Evolutionary conservation across 1,140 invertebrate species (phyloP).

Genomic region (Ridgeia piscesae): DNA sequence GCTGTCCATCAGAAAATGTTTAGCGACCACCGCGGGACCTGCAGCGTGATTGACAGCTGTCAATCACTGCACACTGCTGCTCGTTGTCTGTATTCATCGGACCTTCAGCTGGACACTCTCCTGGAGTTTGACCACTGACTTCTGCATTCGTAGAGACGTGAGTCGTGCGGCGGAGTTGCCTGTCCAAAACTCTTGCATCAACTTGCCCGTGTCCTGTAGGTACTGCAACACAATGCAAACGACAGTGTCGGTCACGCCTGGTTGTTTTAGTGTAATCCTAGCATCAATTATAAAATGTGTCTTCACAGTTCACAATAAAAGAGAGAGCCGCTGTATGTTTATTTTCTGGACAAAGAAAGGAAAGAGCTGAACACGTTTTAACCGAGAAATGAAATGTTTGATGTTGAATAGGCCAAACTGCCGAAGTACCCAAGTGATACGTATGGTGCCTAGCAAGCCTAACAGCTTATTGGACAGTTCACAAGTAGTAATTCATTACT

Average conservation of each 20-base stretch:
- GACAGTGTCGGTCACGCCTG: background rate
- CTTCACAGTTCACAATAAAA: no score
- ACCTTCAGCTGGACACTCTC: conserved; percentile 6
- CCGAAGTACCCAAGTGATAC: no score
- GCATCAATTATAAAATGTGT: no score
- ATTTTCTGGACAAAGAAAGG: no score
- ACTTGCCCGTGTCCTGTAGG: conserved; percentile 71
- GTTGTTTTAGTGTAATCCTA: no score
- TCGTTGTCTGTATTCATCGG: background rate
- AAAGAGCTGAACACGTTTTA: no score
- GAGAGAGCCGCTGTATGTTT: no score
- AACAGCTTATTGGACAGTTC: no score
- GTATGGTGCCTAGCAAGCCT: no score
- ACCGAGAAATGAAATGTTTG: no score
- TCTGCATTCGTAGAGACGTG: conserved; percentile 88
- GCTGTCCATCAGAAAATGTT: background rate
- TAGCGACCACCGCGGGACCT: background rate
- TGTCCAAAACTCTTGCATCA: conserved; percentile 94
- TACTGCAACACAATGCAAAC: conserved; percentile 62
- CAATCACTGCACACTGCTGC: background rate
- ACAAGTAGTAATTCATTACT: no score
- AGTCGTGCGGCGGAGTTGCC: conserved; percentile 82
- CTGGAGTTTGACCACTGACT: conserved; percentile 68
- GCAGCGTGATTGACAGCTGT: background rate
- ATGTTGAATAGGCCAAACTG: no score